Percentiles rank a stretch among this genome's conserved stretches.
Evolutionary conservation across 2,797 vertebrate genomes (phyloP).

Genomic region (Columba guinea): DNA sequence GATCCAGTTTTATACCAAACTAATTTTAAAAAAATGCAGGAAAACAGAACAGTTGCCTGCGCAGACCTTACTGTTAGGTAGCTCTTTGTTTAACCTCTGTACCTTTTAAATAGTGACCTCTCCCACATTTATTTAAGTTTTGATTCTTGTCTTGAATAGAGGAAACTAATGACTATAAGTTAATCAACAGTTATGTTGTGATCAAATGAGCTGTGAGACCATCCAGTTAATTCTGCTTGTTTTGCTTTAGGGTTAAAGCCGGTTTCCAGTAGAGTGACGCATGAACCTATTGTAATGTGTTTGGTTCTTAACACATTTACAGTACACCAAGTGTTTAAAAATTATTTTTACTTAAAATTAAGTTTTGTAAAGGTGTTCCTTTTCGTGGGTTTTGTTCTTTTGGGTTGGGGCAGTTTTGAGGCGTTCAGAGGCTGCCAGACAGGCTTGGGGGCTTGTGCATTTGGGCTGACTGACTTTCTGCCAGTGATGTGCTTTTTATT

Average conservation of each 20-base stretch:
- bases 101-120: background rate
- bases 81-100: background rate
- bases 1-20: background rate
- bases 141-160: background rate
- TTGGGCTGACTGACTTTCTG: background rate
- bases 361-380: background rate
- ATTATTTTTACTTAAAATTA: background rate
- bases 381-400: background rate
- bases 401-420: background rate
- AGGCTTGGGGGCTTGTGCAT: background rate
- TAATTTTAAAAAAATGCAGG: background rate
- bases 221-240: background rate
- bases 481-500: background rate
- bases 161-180: background rate
- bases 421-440: background rate
- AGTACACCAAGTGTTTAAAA: background rate
- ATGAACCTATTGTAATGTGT: background rate
- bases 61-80: background rate
- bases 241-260: background rate
- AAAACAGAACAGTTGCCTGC: background rate
- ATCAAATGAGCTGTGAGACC: conserved; percentile 4
- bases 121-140: background rate
- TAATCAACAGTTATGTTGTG: background rate
- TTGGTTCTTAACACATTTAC: background rate
- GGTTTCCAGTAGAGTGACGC: background rate